Evolutionary conservation across 2,797 vertebrate species (phyloP).

Genomic region (Champsocephalus esox): DNA sequence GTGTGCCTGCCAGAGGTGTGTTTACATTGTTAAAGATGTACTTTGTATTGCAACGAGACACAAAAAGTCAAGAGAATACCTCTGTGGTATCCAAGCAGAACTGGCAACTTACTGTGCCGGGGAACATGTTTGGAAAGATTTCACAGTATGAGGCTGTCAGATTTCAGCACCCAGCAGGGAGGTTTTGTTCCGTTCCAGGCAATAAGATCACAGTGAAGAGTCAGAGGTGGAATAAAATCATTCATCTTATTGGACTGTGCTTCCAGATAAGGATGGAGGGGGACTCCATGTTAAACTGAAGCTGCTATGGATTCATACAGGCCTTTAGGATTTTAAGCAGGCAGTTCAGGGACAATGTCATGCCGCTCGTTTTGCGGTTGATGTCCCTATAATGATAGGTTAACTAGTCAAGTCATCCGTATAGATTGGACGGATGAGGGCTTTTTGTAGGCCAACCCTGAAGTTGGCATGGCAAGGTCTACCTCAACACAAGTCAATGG

Average conservation of each 20-base stretch:
- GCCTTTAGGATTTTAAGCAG: constrained; percentile 23
- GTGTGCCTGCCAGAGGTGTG: neutral
- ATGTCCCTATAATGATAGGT: constrained; percentile 5
- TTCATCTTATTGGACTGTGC: constrained; percentile 54
- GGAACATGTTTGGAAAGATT: constrained; percentile 4
- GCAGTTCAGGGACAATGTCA: constrained; percentile 28
- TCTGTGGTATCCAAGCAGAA: constrained; percentile 22
- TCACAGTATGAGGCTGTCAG: constrained; percentile 42
- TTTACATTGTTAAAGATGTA: neutral
- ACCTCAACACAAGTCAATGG: no score
- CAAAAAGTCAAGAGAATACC: constrained; percentile 20
- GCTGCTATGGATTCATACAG: constrained; percentile 26
- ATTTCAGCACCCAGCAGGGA: constrained; percentile 52
- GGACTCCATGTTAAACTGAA: constrained; percentile 32
- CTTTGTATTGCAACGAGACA: constrained; percentile 16
- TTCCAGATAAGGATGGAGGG: constrained; percentile 35
- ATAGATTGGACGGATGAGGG: neutral
- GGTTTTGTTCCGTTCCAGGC: constrained; percentile 61
- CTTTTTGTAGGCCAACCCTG: no score
- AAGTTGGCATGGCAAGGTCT: no score
- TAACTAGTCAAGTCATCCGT: constrained; percentile 12
- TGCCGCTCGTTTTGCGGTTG: neutral
- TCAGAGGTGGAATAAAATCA: constrained; percentile 56
- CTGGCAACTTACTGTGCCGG: constrained; percentile 8
- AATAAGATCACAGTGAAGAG: constrained; percentile 58